Percentiles rank a stretch among this genome's conserved stretches.
Evolutionary conservation across 2,888 invertebrate species (phyloP).

Genomic region (Cantharis rufa): DNA sequence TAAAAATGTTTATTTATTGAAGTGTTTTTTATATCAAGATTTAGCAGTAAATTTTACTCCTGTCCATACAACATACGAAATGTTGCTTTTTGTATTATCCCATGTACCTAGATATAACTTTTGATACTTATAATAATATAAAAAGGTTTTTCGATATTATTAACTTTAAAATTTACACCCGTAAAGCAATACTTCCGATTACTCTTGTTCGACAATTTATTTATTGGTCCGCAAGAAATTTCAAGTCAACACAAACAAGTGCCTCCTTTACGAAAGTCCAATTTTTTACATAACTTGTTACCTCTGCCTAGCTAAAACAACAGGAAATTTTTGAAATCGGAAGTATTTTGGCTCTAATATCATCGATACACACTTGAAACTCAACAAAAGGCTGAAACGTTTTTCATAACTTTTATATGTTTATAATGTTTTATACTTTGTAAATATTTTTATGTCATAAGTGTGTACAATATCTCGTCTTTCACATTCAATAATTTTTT

Average conservation of each 20-base stretch:
- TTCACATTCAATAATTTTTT: background rate
- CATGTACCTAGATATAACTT: background rate
- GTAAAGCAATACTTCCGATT: background rate
- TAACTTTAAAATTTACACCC: background rate
- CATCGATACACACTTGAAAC: background rate
- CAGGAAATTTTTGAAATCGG: background rate
- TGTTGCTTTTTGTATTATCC: background rate
- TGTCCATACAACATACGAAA: background rate
- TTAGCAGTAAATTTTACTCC: background rate
- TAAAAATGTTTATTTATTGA: background rate
- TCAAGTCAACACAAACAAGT: background rate
- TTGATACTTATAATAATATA: background rate
- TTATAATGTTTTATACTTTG: slow-evolving; percentile 18
- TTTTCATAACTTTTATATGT: slow-evolving; percentile 14
- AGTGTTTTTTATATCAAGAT: background rate
- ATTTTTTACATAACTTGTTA: background rate
- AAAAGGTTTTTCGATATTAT: background rate
- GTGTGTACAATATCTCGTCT: background rate
- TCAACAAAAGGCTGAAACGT: slow-evolving; percentile 15
- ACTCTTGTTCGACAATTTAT: background rate
- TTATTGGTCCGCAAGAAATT: background rate
- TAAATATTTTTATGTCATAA: slow-evolving; percentile 1
- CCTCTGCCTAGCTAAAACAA: background rate
- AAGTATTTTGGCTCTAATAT: background rate
- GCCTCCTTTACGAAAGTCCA: background rate